phyloP scores from a whole-genome alignment of 2,888 invertebrate genomes.

The Mimas tiliae region DNA sequence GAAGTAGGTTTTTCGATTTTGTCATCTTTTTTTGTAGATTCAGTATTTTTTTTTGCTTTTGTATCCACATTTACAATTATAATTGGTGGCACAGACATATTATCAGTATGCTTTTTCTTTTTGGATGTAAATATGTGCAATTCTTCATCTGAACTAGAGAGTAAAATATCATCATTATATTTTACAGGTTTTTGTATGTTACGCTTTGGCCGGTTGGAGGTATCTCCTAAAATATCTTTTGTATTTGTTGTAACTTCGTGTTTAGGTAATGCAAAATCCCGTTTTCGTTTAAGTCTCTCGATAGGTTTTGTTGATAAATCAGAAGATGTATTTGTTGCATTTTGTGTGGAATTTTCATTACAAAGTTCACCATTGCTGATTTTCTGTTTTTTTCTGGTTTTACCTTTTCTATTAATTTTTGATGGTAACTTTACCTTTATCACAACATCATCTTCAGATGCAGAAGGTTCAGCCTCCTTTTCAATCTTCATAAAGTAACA shows the following conservation, averaged over 20 bases:
- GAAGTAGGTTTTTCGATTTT: constrained; percentile 21
- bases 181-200: constrained; percentile 69
- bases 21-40: constrained; percentile 30
- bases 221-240: constrained; percentile 21
- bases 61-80: constrained; percentile 5
- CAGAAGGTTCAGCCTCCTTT: constrained; percentile 52
- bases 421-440: constrained; percentile 68
- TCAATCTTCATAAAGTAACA: constrained; percentile 85
- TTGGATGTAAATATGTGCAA: constrained; percentile 74
- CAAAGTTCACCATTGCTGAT: constrained; percentile 31
- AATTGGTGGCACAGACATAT: constrained; percentile 29
- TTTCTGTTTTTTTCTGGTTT: constrained; percentile 47
- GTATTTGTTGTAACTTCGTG: constrained; percentile 25
- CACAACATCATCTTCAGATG: constrained; percentile 45
- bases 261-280: constrained; percentile 30
- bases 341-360: constrained; percentile 29
- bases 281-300: constrained; percentile 30
- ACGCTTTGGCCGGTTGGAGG: constrained; percentile 63
- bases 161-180: constrained; percentile 60
- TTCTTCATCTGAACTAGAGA: constrained; percentile 74
- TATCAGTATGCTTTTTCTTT: constrained; percentile 45
- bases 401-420: constrained; percentile 60
- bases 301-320: not conserved
- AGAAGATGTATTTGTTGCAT: constrained; percentile 13
- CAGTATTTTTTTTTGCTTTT: constrained; percentile 1